A percentile compares a stretch with the other conserved stretches of the same genome.
These are phyloP conservation scores for Hemitrygon akajei DNA, from an alignment of 2,797 vertebrate genomes.

Conservation along the genomic window DNA sequence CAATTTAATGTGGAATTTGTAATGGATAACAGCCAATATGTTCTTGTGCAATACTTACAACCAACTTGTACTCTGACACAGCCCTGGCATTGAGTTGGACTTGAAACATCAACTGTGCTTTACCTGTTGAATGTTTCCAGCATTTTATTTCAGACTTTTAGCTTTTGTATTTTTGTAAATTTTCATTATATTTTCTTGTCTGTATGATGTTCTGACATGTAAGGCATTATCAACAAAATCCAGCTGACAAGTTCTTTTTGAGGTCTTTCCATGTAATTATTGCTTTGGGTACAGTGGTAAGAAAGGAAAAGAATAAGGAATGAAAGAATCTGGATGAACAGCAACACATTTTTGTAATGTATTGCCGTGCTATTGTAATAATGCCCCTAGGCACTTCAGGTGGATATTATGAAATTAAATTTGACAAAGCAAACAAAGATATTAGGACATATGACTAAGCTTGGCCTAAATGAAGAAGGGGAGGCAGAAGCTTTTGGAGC, in stretches of 20 bases:
- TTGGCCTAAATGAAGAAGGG: not conserved
- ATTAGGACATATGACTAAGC: not conserved
- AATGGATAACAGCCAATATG: not conserved
- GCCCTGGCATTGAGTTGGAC: too few species aligned
- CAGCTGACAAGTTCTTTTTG: not conserved
- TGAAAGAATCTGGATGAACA: not conserved
- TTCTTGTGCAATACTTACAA: not conserved
- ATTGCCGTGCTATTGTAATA: not conserved
- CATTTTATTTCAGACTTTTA: too few species aligned
- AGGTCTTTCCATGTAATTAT: not conserved
- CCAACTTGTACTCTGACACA: too few species aligned
- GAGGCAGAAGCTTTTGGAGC: not conserved
- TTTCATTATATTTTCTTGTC: too few species aligned
- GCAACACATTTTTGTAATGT: not conserved
- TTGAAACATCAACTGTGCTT: too few species aligned
- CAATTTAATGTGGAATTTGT: not conserved
- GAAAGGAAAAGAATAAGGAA: not conserved
- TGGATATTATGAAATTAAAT: not conserved
- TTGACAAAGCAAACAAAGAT: not conserved
- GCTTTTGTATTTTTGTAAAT: too few species aligned
- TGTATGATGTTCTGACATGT: not conserved
- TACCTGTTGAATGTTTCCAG: too few species aligned
- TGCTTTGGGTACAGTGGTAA: not conserved
- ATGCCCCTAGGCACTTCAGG: not conserved
- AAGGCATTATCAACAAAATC: not conserved